Percentiles rank a stretch among this genome's conserved stretches.
Conservation (phyloP, 2,888 invertebrate genomes). For the Crematogaster levior region DNA sequence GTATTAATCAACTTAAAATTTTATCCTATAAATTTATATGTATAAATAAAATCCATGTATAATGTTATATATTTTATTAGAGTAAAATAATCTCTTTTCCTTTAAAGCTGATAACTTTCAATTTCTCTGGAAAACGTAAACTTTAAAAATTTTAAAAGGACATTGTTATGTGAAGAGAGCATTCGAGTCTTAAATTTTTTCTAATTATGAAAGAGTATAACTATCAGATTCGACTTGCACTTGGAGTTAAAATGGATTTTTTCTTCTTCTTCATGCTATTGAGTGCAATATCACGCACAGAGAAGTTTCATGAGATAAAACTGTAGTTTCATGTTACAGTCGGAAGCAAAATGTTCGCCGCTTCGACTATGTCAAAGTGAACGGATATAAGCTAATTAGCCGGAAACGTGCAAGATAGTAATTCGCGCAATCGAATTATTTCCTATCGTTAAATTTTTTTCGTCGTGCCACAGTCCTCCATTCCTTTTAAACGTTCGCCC, state of each 20-base stretch:
- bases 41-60: not conserved
- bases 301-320: conserved; percentile 2
- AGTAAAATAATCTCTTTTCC: not conserved
- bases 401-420: conserved; percentile 20
- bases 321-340: conserved; percentile 7
- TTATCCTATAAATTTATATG: not conserved
- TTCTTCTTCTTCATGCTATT: not conserved
- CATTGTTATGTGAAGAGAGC: not conserved
- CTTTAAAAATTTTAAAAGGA: not conserved
- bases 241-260: not conserved
- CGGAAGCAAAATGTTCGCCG: not conserved
- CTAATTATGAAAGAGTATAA: not conserved
- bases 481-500: conserved; percentile 22
- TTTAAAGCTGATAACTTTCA: not conserved
- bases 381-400: not conserved
- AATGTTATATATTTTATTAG: not conserved
- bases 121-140: not conserved
- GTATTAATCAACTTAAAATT: not conserved
- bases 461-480: not conserved
- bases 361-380: not conserved
- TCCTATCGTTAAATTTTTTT: conserved; percentile 7
- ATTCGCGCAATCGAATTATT: conserved; percentile 30
- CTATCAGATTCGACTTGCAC: not conserved
- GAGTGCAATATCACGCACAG: not conserved
- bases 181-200: not conserved